Base-by-base conservation (phyloP, 2,113 vertebrate species). In the Psammodynastes pulverulentus region DNA sequence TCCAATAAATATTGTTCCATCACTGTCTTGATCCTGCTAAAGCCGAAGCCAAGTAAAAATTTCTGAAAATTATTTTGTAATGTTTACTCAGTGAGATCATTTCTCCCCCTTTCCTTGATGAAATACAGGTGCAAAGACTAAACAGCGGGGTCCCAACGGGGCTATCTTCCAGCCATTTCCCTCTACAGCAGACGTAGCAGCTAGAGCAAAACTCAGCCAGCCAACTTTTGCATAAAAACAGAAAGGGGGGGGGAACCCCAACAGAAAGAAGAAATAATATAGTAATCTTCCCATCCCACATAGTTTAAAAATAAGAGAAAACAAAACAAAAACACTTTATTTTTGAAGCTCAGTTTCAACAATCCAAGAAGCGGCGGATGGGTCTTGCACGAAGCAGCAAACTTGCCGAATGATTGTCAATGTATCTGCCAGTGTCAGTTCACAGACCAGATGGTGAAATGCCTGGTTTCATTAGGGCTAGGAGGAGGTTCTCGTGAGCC, bases 1-100 rank as follows among this genome's bases (percentile, higher is more conserved):
- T 95, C 94, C 95, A 97, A 96, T 95, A 97, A 97, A 95, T 96
- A 96, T 93, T 0, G 9, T 96, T 97, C 97, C 95, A 95, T 97
- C 96, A 49, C 95, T 95, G 92, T 95, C 94, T 91, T 88, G 91
- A 1, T 84, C 67, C 96, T 95, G 87, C 91, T 96, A 94, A 95
- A 56, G 52, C 88, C 92, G 88, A 56, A 96, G 97, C 97, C 97
- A 97, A 97, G 95, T 92, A 95, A 97, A 49, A 97, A 97, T 95
- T 97, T 97, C 90, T 96, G 95, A 96, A 97, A 96, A 97, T 96
- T 95, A 95, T 96, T 97, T 96, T 95, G 94, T 94, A 97, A 96
- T 97, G 96, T 97, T 98, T 97, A 96, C 94, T 93, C 95, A 96
- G 94, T 97, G 96, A 97, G 95, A 96, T 98, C 97, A 97, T 96